Evolutionary conservation across 1,140 invertebrate genomes (phyloP), one percentile per base, ranked within the genome.

Genomic region (Euura saliciscinereae): DNA sequence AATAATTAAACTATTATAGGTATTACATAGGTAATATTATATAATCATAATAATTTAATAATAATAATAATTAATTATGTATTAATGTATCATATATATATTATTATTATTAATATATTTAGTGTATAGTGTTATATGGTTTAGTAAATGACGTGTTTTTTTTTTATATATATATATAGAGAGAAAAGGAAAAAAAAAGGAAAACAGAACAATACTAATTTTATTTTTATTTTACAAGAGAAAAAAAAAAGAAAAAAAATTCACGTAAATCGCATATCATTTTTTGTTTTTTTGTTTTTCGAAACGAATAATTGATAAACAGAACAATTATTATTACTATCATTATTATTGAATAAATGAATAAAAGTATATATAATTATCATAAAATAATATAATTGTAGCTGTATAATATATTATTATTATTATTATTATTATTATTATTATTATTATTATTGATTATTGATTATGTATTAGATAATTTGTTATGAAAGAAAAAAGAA

Each of bases 161-260:
- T 11, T 6, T 4, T 59, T 85, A 84, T 84, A 71, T 84, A 84
- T 81, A 81, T 73, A 75, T 78, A 82, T 83, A 81, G 42, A 79
- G 28, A 28, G 28, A 28, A 28, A 28, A 28, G 1, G 28, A 28
- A 28, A 28, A 28, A 28, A 28, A 28, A 28, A 28, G 28, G 28
- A 28, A 28, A 28, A 28, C 28, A 28, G 28, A 28, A 28, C 28
- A 28, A 28, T 28, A 28, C 28, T 28, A 28, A 28, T 28, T 28
- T 28, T 28, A 28, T 28, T 28, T 28, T 28, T 28, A 28, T 28
- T 28, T 28, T 28, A 28, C 28, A 28, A 28, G 28, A 1, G 1
- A 28, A 28, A 28, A 28, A 28, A 28, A 28, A 28, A 28, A 28
- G 28, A 28, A 28, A 28, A 28, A 28, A 28, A 28, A 28, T 28